Conservation (phyloP, 2,797 vertebrate species). For the Trachops cirrhosus region DNA sequence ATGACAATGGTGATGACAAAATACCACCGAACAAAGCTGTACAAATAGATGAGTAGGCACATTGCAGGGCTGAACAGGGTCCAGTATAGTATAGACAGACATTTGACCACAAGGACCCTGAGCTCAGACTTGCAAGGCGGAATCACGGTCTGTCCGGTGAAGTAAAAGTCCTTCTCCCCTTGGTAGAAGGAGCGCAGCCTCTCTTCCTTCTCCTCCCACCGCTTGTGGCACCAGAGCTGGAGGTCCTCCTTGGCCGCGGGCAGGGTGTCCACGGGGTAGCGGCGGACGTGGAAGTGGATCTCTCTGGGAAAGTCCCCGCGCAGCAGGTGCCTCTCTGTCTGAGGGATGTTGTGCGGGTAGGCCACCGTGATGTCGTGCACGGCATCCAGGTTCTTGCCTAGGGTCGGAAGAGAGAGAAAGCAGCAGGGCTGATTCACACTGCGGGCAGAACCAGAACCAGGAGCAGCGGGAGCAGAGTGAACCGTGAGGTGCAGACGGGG, state of each 20-base stretch:
- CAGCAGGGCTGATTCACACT: neutral
- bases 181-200: conserved; percentile 91
- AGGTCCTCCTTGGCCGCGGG: conserved; percentile 87
- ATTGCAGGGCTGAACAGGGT: conserved; percentile 86
- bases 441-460: neutral
- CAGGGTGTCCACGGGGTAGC: conserved; percentile 88
- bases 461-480: neutral
- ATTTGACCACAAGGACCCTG: conserved; percentile 90
- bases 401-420: conserved; percentile 49
- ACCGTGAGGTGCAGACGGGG: neutral
- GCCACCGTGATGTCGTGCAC: conserved; percentile 98
- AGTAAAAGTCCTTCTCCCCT: conserved; percentile 85
- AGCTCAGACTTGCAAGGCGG: conserved; percentile 96
- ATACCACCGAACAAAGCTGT: conserved; percentile 87
- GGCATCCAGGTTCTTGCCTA: conserved; percentile 95
- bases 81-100: conserved; percentile 93
- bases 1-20: conserved; percentile 84
- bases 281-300: conserved; percentile 95
- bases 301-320: conserved; percentile 92
- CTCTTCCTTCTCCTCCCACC: conserved; percentile 95
- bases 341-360: conserved; percentile 96
- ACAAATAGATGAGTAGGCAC: conserved; percentile 87
- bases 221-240: conserved; percentile 93
- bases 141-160: conserved; percentile 81
- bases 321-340: conserved; percentile 95